phyloP scores from a whole-genome alignment of 2,113 vertebrate genomes.

The Herpailurus yagouaroundi region DNA sequence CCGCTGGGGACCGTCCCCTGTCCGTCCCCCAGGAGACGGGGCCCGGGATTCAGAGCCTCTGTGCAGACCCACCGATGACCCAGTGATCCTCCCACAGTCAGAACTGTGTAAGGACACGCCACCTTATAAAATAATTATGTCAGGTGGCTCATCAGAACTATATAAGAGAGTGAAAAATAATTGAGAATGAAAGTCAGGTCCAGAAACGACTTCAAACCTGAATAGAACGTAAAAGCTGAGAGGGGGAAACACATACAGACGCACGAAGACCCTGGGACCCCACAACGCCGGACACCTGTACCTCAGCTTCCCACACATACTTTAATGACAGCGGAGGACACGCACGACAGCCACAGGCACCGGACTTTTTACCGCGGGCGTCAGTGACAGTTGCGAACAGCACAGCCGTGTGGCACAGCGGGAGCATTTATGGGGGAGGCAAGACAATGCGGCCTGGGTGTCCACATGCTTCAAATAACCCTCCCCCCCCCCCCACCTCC shows the following conservation, averaged over 20 bases:
- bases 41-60: not conserved
- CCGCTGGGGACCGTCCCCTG: not conserved
- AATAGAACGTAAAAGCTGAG: not conserved
- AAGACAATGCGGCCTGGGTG: not conserved
- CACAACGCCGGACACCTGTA: not conserved
- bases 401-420: no score
- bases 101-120: not conserved
- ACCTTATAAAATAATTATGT: not conserved
- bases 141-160: not conserved
- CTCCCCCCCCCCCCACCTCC: not conserved
- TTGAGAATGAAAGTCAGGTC: not conserved
- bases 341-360: fast-evolving
- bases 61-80: not conserved
- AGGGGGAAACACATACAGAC: not conserved
- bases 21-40: not conserved
- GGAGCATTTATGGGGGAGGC: not conserved
- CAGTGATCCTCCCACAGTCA: not conserved
- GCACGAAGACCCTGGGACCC: not conserved
- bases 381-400: not conserved
- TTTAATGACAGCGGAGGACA: not conserved
- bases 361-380: fast-evolving
- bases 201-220: not conserved
- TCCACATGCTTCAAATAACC: not conserved
- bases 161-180: not conserved
- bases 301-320: not conserved